Evolutionary conservation across 2,113 vertebrate genomes (phyloP).

Genomic region (Ginglymostoma cirratum): DNA sequence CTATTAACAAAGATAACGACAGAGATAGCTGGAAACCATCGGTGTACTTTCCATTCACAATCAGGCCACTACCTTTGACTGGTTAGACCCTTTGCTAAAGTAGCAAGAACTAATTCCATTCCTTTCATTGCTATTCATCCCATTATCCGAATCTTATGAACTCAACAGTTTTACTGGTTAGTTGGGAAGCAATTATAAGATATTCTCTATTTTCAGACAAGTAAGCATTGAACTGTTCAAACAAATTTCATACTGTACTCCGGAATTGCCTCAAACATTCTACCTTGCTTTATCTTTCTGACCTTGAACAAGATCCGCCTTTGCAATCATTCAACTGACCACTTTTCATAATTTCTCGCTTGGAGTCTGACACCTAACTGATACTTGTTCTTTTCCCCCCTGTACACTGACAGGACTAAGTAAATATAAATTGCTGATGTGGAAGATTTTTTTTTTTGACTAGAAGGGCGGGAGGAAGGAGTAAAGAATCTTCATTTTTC

Average conservation of each 20-base stretch:
- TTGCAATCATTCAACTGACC: neutral
- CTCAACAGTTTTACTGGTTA: neutral
- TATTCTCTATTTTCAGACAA: neutral
- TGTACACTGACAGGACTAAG: neutral
- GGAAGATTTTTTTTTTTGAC: neutral
- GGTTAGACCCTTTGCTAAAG: neutral
- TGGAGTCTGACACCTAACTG: neutral
- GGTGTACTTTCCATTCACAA: neutral
- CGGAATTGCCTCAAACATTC: neutral
- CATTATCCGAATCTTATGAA: neutral
- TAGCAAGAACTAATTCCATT: neutral
- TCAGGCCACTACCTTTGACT: neutral
- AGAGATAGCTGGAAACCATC: neutral
- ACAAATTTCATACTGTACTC: neutral
- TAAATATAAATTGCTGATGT: neutral
- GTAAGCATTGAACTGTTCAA: neutral
- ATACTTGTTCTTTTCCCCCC: neutral
- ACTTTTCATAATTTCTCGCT: neutral
- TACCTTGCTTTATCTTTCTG: neutral
- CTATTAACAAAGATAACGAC: neutral
- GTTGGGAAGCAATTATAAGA: neutral
- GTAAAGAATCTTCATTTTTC: neutral
- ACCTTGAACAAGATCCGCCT: neutral
- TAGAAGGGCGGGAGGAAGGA: too few relatives aligned
- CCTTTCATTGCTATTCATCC: neutral